Percentiles rank a stretch among this genome's conserved stretches.
Evolutionary conservation across 2,113 vertebrate species (phyloP).

Genomic region (Daboia siamensis): DNA sequence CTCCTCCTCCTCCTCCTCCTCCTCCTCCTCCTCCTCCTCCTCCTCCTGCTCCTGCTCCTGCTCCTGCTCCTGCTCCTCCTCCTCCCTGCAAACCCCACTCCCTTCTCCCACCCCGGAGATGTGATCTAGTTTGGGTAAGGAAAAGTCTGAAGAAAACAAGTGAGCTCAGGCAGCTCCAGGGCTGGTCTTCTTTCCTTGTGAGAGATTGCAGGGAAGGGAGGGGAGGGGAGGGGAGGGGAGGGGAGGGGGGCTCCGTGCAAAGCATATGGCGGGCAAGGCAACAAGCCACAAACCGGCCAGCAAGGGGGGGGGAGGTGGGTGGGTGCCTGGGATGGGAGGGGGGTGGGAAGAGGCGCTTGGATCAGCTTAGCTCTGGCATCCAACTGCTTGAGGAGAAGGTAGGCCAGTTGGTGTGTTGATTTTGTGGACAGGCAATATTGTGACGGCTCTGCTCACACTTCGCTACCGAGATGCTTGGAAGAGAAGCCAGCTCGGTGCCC

Average conservation of each 20-base stretch:
- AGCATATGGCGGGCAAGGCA: background rate
- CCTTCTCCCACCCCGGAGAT: background rate
- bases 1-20: too few species aligned
- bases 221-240: fast-evolving
- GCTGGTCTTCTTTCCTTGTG: background rate
- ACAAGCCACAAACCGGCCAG: background rate
- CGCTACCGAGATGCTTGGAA: background rate
- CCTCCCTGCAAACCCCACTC: background rate
- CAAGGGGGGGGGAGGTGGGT: background rate
- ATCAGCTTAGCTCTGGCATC: background rate
- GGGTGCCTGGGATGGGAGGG: background rate
- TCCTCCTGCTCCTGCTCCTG: background rate
- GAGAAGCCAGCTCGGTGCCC: background rate
- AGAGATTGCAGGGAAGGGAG: background rate
- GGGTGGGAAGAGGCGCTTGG: background rate
- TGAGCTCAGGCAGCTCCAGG: too few species aligned
- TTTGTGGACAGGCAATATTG: constrained; percentile 20
- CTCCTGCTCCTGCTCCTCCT: background rate
- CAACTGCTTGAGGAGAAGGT: background rate
- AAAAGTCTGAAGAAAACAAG: background rate
- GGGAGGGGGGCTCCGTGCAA: background rate
- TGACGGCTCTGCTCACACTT: constrained; percentile 18
- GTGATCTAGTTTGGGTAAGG: background rate
- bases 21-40: background rate
- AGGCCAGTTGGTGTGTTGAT: constrained; percentile 14